A percentile compares a stretch with the other conserved stretches of the same genome.
Evolutionary conservation across 2,113 vertebrate species (phyloP).

Genomic region (Hemiprocne comata): DNA sequence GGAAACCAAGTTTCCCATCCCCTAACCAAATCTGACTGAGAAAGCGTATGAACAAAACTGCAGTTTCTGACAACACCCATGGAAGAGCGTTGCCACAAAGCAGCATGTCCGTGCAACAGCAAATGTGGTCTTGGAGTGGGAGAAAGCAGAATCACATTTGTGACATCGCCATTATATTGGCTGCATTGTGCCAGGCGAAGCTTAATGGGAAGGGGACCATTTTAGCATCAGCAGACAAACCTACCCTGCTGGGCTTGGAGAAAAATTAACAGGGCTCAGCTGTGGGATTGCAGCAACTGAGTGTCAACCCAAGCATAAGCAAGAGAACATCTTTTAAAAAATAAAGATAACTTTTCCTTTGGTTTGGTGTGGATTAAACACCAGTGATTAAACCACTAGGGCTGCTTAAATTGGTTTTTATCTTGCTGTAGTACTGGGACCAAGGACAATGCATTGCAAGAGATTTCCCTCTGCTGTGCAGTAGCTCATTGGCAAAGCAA

Average conservation of each 20-base stretch:
- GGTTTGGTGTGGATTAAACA: neutral
- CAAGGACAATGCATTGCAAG: neutral
- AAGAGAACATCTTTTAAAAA: neutral
- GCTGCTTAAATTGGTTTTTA: slow-evolving; percentile 14
- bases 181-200: slow-evolving; percentile 44
- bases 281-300: slow-evolving; percentile 9
- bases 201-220: slow-evolving; percentile 45
- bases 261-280: slow-evolving; percentile 69
- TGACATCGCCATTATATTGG: slow-evolving; percentile 49
- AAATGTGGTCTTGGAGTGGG: slow-evolving; percentile 37
- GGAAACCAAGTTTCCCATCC: neutral
- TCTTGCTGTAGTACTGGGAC: neutral
- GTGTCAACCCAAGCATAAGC: neutral
- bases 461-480: neutral
- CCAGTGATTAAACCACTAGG: neutral
- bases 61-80: neutral
- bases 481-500: neutral
- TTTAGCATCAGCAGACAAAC: slow-evolving; percentile 26
- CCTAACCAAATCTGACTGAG: neutral
- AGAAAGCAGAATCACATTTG: slow-evolving; percentile 35
- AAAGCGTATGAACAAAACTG: neutral
- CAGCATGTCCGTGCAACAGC: neutral
- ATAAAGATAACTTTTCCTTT: neutral
- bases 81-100: neutral
- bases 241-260: slow-evolving; percentile 41